Percentiles rank a stretch among this genome's conserved stretches.
Conservation (phyloP, 2,113 vertebrate genomes). For the Cranoglanis bouderius region DNA sequence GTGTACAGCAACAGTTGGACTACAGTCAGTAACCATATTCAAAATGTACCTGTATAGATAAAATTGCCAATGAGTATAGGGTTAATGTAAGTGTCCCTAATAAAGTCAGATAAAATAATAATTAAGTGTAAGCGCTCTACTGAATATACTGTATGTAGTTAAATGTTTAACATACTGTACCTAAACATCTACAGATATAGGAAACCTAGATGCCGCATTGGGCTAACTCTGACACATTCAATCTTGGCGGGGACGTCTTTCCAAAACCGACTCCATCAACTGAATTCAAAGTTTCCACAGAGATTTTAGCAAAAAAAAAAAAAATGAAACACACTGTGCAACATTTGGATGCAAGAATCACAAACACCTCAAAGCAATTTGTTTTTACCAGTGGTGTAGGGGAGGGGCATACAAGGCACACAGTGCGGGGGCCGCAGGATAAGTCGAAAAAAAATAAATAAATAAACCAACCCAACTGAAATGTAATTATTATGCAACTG, state of each 20-base stretch:
- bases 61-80: background rate
- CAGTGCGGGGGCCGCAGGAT: background rate
- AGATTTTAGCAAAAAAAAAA: background rate
- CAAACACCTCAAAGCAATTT: background rate
- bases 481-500: background rate
- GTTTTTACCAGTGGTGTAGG: background rate
- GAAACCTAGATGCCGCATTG: conserved; percentile 4
- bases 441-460: background rate
- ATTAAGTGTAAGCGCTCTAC: background rate
- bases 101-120: background rate
- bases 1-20: background rate
- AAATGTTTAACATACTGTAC: background rate
- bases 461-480: background rate
- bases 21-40: background rate
- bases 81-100: background rate
- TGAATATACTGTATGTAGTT: background rate
- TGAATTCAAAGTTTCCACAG: background rate
- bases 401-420: background rate
- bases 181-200: background rate
- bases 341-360: background rate
- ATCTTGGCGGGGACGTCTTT: background rate
- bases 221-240: background rate
- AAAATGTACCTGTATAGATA: background rate
- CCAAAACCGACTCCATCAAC: background rate
- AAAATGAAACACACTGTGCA: background rate